Evolutionary conservation across 2,797 vertebrate species (phyloP), one percentile per base, ranked within the genome.

Genomic region (Chelidonichthys spinosus): DNA sequence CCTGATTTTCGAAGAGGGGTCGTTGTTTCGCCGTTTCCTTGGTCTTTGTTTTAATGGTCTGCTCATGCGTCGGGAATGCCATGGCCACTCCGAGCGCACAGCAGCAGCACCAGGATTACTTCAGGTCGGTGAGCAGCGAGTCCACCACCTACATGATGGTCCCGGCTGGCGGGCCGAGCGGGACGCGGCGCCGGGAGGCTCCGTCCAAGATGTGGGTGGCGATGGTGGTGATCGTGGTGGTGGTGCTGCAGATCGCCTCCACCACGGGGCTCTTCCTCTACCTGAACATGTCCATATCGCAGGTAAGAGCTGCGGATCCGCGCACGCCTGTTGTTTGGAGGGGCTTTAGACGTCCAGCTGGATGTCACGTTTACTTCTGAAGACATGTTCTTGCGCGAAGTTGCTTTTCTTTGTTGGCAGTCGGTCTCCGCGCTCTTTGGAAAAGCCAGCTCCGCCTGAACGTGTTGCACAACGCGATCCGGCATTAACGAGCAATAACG

Each of bases 231-330:
- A 92, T 96, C 14, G 93, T 94, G 68, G 94, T 96, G 85, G 87
- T 96, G 67, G 95, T 96, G 33, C 83, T 97, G 72, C 95, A 96
- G 88, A 91, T 96, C 33, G 94, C 95, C 37, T 96, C 94, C 69
- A 95, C 95, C 79, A 96, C 95, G 1, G 95, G 94, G 47, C 93
- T 96, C 81, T 97, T 96, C 87, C 95, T 96, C 81, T 96, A 96
- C 90, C 95, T 97, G 89, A 94, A 95, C 87, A 93, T 94, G 93
- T 95, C 95, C 80, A 93, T 96, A 87, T 96, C 95, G 6, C 95
- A 96, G 94, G 95, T 97, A 90, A 92, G 94, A 43, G 63, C 76
- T 25, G 55, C 0, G 2, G 49, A 4, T 25, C 9, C 4, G 9
- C 3, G 2, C 0, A 44, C 5, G 11, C 25, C 25, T 25, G 25